Base-by-base conservation (phyloP, 2,113 vertebrate species). In the Hassar affinis region DNA sequence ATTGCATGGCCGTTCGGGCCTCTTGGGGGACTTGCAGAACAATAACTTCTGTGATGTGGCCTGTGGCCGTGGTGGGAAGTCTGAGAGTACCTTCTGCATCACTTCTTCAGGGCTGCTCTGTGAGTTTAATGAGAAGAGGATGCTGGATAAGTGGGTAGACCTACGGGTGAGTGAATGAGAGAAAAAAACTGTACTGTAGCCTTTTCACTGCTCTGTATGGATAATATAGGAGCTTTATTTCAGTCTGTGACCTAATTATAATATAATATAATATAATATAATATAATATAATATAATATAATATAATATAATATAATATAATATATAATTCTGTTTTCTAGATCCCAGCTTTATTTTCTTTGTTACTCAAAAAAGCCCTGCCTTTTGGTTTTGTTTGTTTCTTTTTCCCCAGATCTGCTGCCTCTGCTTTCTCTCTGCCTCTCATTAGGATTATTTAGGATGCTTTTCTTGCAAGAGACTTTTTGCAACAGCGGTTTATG, bases 81-180 rank as follows among this genome's bases (percentile, higher is more conserved):
- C 96, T 0, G 91, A 94, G 87, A 97, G 96, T 92, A 98, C 97
- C 22, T 99, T 98, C 93, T 98, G 97, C 90, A 99, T 99, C 94
- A 99, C 98, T 0, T 96, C 97, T 42, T 99, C 98, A 0, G 98
- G 98, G 27, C 93, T 99, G 35, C 94, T 99, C 68, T 98, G 97
- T 61, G 97, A 98, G 93, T 99, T 99, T 92, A 99, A 97, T 11
- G 95, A 98, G 51, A 96, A 96, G 45, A 93, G 98, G 38, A 95
- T 98, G 78, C 94, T 99, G 80, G 97, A 99, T 92, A 99, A 98
- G 87, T 99, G 98, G 98, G 98, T 99, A 87, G 98, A 99, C 91
- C 94, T 99, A 11, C 94, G 96, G 94, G 98, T 99, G 89, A 97
- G 98, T 95, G 57, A 22, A 15, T 51, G 2, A 69, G n/a, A 11